phyloP scores from a whole-genome alignment of 1,140 invertebrate genomes.

The Drosophila fuyamai region DNA sequence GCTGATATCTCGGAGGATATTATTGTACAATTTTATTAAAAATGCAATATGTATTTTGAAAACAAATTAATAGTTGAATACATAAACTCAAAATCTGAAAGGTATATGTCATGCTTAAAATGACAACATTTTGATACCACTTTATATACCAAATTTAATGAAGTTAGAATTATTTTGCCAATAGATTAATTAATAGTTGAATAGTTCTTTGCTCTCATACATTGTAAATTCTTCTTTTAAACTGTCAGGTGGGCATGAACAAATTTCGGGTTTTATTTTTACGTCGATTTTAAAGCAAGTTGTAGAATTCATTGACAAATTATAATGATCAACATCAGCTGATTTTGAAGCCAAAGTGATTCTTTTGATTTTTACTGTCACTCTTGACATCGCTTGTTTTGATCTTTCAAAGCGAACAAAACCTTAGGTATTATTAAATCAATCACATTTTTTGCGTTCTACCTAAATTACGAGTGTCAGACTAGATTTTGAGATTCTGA shows the following conservation, averaged over 20 bases:
- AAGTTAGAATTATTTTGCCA: no score
- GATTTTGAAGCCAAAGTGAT: constrained; percentile 3
- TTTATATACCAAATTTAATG: no score
- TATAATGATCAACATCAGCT: constrained; percentile 5
- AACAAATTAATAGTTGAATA: no score
- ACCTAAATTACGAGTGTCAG: not conserved
- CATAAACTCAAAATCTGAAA: no score
- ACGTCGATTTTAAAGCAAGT: not conserved
- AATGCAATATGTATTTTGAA: no score
- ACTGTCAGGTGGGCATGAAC: not conserved
- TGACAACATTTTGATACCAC: no score
- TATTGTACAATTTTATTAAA: no score
- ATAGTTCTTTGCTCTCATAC: no score
- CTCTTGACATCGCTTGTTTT: not conserved
- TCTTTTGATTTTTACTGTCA: constrained; percentile 2
- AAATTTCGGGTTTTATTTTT: not conserved
- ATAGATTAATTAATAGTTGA: no score
- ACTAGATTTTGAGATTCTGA: no score
- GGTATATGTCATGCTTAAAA: no score
- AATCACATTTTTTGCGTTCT: constrained; percentile 1
- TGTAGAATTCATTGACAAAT: constrained; percentile 1
- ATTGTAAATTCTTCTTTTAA: not conserved
- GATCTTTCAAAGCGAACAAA: not conserved
- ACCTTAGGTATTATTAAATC: not conserved
- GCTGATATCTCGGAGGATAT: no score